Evolutionary conservation across 2,797 vertebrate genomes (phyloP).

Genomic region (Lycodopsis pacificus): DNA sequence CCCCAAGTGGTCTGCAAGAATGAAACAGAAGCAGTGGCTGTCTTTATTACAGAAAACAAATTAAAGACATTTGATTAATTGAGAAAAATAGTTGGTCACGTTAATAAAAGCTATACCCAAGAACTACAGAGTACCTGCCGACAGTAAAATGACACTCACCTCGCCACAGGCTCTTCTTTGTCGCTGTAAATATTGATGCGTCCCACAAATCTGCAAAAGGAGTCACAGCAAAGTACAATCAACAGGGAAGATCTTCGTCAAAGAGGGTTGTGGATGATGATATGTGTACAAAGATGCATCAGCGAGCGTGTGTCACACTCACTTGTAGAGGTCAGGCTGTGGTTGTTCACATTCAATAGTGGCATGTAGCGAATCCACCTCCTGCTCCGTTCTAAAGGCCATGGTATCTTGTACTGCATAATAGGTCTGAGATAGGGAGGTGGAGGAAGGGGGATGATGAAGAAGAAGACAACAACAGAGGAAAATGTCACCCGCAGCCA

Average conservation of each 20-base stretch:
- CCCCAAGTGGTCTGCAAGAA: constrained; percentile 91
- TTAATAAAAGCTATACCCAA: background rate
- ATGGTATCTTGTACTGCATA: constrained; percentile 96
- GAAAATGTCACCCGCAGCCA: constrained; percentile 73
- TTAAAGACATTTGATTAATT: background rate
- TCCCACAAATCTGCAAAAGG: constrained; percentile 92
- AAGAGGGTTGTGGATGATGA: constrained; percentile 29
- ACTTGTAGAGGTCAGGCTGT: constrained; percentile 99
- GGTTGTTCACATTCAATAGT: constrained; percentile 99
- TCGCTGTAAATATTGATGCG: constrained; percentile 97
- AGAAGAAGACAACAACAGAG: constrained; percentile 55
- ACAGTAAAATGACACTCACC: constrained; percentile 80
- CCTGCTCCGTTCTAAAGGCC: constrained; percentile 92
- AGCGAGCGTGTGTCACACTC: constrained; percentile 71
- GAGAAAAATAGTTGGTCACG: background rate
- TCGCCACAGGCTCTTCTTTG: constrained; percentile 91
- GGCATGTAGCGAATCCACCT: constrained; percentile 92
- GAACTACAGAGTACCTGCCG: background rate
- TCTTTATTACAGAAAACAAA: constrained; percentile 6
- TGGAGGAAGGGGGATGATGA: constrained; percentile 29
- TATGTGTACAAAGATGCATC: constrained; percentile 33
- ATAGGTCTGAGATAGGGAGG: constrained; percentile 87
- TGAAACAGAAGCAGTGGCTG: constrained; percentile 20
- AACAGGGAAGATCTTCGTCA: constrained; percentile 19
- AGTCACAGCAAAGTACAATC: constrained; percentile 40